These are phyloP conservation scores for Drosophila hawaiiensis DNA, from an alignment of 2,888 invertebrate species.

Conservation along the genomic window DNA sequence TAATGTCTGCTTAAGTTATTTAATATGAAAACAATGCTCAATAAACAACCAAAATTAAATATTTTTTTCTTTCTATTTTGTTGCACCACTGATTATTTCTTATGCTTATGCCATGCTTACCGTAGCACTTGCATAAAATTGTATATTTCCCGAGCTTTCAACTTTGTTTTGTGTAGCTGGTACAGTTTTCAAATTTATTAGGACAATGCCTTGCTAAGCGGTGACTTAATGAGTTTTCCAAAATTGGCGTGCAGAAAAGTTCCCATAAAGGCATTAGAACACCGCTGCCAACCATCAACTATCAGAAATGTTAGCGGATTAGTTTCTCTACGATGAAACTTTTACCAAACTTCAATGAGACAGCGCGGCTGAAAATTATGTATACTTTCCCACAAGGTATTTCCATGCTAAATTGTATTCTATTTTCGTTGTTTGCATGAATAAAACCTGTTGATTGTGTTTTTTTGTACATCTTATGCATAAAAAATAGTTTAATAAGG, in stretches of 20 bases:
- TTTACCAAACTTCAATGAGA: constrained; percentile 31
- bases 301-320: constrained; percentile 48
- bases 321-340: constrained; percentile 35
- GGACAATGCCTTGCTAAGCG: constrained; percentile 22
- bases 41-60: background rate
- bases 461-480: background rate
- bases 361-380: constrained; percentile 17
- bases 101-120: background rate
- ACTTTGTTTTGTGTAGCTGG: constrained; percentile 38
- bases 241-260: constrained; percentile 29
- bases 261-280: constrained; percentile 43
- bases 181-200: constrained; percentile 63
- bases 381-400: constrained; percentile 15
- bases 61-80: background rate
- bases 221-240: constrained; percentile 48
- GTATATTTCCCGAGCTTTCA: constrained; percentile 24
- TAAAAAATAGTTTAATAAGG: background rate
- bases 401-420: constrained; percentile 5
- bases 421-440: constrained; percentile 4
- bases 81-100: background rate
- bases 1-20: background rate
- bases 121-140: constrained; percentile 9
- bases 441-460: background rate
- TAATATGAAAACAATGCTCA: background rate
- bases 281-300: constrained; percentile 34